These are phyloP conservation scores for Aricia agestis DNA, from an alignment of 1,140 invertebrate genomes.

Conservation along the genomic window DNA sequence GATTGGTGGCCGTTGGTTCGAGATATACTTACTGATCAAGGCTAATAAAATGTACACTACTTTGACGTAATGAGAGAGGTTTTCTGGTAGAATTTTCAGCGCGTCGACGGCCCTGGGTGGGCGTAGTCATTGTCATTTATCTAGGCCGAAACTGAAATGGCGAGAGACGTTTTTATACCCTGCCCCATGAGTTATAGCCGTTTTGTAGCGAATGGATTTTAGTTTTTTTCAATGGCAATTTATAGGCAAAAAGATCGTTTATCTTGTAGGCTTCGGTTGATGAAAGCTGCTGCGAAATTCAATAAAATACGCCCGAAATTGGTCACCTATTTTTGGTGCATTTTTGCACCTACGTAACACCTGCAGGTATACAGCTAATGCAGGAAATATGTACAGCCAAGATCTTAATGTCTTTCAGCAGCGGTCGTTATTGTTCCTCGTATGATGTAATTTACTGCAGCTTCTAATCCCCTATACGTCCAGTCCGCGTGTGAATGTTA, in stretches of 20 bases:
- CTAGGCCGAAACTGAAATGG: conserved; percentile 39
- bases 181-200: conserved; percentile 41
- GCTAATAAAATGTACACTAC: neutral
- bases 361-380: no score
- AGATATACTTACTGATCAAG: no score
- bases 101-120: conserved; percentile 8
- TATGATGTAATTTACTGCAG: no score
- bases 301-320: neutral
- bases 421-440: no score
- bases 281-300: neutral
- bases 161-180: conserved; percentile 49
- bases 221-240: conserved; percentile 30
- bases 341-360: no score
- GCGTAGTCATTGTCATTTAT: conserved; percentile 42
- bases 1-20: neutral
- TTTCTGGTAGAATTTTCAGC: conserved; percentile 19
- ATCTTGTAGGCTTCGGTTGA: conserved; percentile 16
- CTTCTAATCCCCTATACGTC: no score
- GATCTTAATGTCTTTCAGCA: no score
- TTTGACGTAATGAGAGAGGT: neutral
- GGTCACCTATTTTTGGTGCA: neutral
- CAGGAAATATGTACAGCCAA: no score
- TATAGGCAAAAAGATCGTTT: conserved; percentile 26
- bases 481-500: no score
- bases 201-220: conserved; percentile 32